Evolutionary conservation across 2,888 invertebrate genomes (phyloP), one percentile per base, ranked within the genome.

Genomic region (Ornithoptera priamus): DNA sequence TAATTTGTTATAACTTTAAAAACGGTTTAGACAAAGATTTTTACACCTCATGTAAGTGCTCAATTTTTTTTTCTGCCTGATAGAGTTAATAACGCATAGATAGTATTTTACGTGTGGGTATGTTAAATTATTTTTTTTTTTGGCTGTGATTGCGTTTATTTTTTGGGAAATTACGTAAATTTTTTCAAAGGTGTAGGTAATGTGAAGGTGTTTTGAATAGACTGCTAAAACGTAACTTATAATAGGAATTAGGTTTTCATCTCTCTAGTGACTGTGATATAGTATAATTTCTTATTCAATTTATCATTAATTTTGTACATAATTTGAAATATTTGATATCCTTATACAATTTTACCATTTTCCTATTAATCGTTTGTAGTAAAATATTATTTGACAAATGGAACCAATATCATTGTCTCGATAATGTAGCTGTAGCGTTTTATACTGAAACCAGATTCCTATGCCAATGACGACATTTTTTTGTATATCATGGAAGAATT

Each of bases 241-340:
- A 70, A 61, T 71, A 88, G 85, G 77, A 76, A 77, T 80, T 84
- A 85, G 82, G 79, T 83, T 86, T 87, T 87, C 83, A 88, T 87
- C 85, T 91, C 82, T 90, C 87, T 92, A 92, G 92, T 85, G 85
- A 90, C 92, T 92, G 92, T 92, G 92, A 92, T 92, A 92, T 91
- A 91, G 89, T 87, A 88, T 91, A 89, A 90, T 90, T 91, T 89
- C 81, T 79, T 84, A 83, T 81, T 84, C 77, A 78, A 80, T 81
- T 80, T 82, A 46, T 46, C 12, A 46, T 84, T 86, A 79, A 82
- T 87, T 87, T 89, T 90, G 89, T 90, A 90, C 75, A 91, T 90
- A 91, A 82, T 87, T 88, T 83, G 74, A 84, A 85, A 87, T 85
- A 78, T 92, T 92, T 92, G 90, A 91, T 92, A 92, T 84, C 86